phyloP scores from a whole-genome alignment of 2,888 invertebrate genomes.

The Lottia scabra region DNA sequence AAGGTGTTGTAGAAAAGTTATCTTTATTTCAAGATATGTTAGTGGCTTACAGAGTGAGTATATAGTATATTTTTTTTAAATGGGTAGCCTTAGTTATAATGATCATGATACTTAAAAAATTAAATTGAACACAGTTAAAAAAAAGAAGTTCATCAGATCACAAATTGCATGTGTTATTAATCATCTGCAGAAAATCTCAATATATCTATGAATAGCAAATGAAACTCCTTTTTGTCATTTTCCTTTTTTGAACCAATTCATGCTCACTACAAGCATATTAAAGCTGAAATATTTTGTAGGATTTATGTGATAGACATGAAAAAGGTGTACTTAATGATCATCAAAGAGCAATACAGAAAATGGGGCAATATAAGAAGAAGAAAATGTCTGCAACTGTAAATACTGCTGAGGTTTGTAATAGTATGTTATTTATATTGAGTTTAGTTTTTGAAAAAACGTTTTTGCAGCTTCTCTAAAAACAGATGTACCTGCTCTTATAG shows the following conservation, averaged over 20 bases:
- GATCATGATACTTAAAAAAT: too few relatives aligned
- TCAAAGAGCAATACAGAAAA: conserved; percentile 66
- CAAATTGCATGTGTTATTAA: too few relatives aligned
- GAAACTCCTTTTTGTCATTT: not conserved
- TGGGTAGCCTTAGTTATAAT: too few relatives aligned
- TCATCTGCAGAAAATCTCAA: too few relatives aligned
- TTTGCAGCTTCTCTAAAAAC: too few relatives aligned
- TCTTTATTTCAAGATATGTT: conserved; percentile 65
- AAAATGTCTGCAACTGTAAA: conserved; percentile 65
- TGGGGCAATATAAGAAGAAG: conserved; percentile 68
- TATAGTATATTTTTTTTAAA: too few relatives aligned
- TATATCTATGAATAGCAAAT: too few relatives aligned
- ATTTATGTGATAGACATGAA: conserved; percentile 69
- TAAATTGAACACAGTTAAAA: too few relatives aligned
- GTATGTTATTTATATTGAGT: too few relatives aligned
- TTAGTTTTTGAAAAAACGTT: too few relatives aligned
- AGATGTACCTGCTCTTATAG: too few relatives aligned
- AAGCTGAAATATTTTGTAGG: conserved; percentile 44
- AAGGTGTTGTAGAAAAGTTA: conserved; percentile 64
- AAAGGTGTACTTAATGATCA: conserved; percentile 67
- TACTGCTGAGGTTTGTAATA: conserved; percentile 45
- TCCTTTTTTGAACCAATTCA: not conserved
- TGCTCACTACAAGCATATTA: not conserved
- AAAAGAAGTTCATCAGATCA: too few relatives aligned
- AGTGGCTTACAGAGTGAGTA: conserved; percentile 59